phyloP scores from a whole-genome alignment of 2,888 invertebrate species.

The Neocrepidodera transversa region DNA sequence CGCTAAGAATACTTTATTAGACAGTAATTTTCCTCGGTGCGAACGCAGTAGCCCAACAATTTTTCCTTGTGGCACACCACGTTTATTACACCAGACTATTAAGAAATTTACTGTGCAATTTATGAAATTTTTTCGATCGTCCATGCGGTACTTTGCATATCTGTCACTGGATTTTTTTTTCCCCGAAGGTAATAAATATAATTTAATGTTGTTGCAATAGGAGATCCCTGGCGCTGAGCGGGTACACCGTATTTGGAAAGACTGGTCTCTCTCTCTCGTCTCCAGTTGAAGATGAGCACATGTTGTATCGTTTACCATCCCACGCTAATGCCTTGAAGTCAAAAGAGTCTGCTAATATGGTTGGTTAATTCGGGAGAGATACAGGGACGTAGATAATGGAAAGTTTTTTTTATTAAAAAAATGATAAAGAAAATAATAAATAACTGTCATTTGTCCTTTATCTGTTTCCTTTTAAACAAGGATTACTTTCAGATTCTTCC shows the following conservation, averaged over 20 bases:
- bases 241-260: constrained; percentile 54
- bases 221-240: constrained; percentile 51
- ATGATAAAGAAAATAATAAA: too few relatives aligned
- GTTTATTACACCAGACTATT: constrained; percentile 1
- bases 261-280: constrained; percentile 44
- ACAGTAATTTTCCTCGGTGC: too few relatives aligned
- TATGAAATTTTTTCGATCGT: constrained; percentile 20
- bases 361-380: constrained; percentile 23
- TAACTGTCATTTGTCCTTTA: too few relatives aligned
- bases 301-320: constrained; percentile 33
- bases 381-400: not conserved
- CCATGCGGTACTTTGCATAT: constrained; percentile 34
- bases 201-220: constrained; percentile 56
- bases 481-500: too few relatives aligned
- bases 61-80: not conserved
- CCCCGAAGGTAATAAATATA: constrained; percentile 54
- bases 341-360: constrained; percentile 31
- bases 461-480: too few relatives aligned
- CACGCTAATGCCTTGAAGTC: constrained; percentile 33
- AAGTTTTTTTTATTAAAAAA: too few relatives aligned
- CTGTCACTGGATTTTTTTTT: constrained; percentile 54
- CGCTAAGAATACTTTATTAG: too few relatives aligned
- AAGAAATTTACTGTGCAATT: constrained; percentile 22
- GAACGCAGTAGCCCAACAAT: not conserved
- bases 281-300: constrained; percentile 32